A percentile compares a stretch with the other conserved stretches of the same genome.
These are phyloP conservation scores for Rutilus rutilus DNA, from an alignment of 2,113 vertebrate species.

Conservation along the genomic window DNA sequence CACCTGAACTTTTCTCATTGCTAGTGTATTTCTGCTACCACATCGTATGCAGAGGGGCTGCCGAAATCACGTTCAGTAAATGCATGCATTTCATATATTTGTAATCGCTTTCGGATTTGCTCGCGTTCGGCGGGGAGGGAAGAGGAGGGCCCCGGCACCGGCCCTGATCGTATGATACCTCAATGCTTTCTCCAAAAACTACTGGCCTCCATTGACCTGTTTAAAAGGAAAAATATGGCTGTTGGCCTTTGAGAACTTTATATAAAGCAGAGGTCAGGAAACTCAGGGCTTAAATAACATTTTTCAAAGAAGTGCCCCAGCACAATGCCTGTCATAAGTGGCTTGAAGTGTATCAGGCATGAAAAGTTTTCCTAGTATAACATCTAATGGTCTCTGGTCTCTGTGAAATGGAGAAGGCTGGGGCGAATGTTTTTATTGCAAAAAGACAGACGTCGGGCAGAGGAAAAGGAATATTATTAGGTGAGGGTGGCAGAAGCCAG, in stretches of 20 bases:
- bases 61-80: too few relatives aligned
- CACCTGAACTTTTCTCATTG: background rate
- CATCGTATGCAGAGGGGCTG: too few relatives aligned
- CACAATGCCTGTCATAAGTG: conserved; percentile 67
- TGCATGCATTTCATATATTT: too few relatives aligned
- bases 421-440: conserved; percentile 75
- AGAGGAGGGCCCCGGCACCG: too few relatives aligned
- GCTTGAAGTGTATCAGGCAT: conserved; percentile 80
- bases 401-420: conserved; percentile 68
- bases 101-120: too few relatives aligned
- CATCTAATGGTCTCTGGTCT: conserved; percentile 78
- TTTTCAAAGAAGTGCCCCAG: conserved; percentile 47
- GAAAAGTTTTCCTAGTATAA: conserved; percentile 80
- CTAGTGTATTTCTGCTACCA: background rate
- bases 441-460: conserved; percentile 65
- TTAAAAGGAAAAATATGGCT: conserved; percentile 50
- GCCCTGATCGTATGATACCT: background rate
- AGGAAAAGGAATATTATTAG: conserved; percentile 70
- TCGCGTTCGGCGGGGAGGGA: too few relatives aligned
- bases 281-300: conserved; percentile 42
- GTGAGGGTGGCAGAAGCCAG: conserved; percentile 62
- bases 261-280: conserved; percentile 57
- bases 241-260: conserved; percentile 67
- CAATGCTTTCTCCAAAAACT: background rate
- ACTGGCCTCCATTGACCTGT: conserved; percentile 38